phyloP scores from a whole-genome alignment of 1,140 invertebrate genomes.

The Rhizoglyphus robini region DNA sequence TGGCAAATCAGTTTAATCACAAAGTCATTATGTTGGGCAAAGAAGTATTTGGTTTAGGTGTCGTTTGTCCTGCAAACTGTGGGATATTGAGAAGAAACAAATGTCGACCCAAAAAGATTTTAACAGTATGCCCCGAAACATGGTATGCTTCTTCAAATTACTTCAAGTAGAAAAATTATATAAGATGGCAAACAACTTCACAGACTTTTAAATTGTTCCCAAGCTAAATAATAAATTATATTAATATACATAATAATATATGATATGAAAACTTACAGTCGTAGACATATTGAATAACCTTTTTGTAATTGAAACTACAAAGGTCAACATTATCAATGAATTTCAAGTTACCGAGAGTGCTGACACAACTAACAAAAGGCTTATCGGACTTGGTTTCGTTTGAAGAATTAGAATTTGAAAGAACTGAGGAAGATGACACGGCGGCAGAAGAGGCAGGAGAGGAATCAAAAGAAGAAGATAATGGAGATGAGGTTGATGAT shows the following conservation, averaged over 20 bases:
- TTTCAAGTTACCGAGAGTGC: background rate
- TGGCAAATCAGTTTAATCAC: background rate
- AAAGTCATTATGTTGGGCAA: background rate
- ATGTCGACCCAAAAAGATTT: too few relatives aligned
- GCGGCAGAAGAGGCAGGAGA: background rate
- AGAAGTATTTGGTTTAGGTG: too few relatives aligned
- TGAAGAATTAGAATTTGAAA: background rate
- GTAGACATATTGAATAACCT: background rate
- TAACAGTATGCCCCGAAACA: too few relatives aligned
- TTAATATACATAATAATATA: background rate
- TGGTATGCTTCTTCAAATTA: too few relatives aligned
- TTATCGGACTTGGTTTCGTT: background rate
- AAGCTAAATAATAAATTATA: background rate
- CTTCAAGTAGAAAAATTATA: too few relatives aligned
- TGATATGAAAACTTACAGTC: conserved; percentile 4
- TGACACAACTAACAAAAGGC: background rate
- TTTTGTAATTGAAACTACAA: background rate
- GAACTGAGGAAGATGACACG: background rate
- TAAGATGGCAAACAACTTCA: too few relatives aligned
- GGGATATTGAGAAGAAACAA: too few relatives aligned
- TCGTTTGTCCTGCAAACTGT: too few relatives aligned
- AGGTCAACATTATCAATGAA: conserved; percentile 3
- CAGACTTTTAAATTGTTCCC: background rate
- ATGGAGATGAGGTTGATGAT: background rate
- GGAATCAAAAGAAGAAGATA: background rate